Evolutionary conservation across 2,797 vertebrate genomes (phyloP).

Genomic region (Mormyrops attenuatus): DNA sequence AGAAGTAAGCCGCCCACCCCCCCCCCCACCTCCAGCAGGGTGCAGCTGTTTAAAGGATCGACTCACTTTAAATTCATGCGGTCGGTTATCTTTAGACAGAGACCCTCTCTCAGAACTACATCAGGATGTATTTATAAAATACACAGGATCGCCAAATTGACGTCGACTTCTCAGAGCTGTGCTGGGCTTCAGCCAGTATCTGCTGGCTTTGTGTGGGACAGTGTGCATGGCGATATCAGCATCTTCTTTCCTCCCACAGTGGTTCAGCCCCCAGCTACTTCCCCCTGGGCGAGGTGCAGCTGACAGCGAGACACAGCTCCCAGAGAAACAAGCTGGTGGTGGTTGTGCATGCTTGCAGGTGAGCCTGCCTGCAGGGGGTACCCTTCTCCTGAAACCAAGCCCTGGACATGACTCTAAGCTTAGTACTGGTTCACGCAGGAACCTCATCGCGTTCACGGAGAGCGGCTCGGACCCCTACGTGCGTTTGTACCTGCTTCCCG

Average conservation of each 20-base stretch:
- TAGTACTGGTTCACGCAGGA: constrained; percentile 55
- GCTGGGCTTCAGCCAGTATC: not conserved
- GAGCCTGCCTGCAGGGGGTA: constrained; percentile 12
- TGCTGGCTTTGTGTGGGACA: not conserved
- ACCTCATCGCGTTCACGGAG: constrained; percentile 85
- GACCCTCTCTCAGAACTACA: not conserved
- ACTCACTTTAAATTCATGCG: not conserved
- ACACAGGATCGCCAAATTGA: not conserved
- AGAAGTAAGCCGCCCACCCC: constrained; percentile 59
- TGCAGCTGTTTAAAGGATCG: not conserved
- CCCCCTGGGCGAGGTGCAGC: constrained; percentile 83
- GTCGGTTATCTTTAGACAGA: not conserved
- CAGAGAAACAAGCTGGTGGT: constrained; percentile 92
- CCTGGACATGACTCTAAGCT: not conserved
- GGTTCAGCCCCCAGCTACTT: constrained; percentile 74
- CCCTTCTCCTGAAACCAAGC: not conserved
- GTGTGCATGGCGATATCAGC: not conserved
- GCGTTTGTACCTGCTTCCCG: constrained; percentile 89
- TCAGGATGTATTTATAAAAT: not conserved
- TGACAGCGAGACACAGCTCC: constrained; percentile 84
- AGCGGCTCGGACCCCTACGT: constrained; percentile 89
- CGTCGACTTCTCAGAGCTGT: not conserved
- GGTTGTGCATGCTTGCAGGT: constrained; percentile 88
- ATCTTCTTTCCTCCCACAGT: constrained; percentile 47
- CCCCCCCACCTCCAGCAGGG: not conserved